These are phyloP conservation scores for Apostichopus californicus DNA, from an alignment of 35 echinoderm and acorn worm genomes.

Conservation along the genomic window DNA sequence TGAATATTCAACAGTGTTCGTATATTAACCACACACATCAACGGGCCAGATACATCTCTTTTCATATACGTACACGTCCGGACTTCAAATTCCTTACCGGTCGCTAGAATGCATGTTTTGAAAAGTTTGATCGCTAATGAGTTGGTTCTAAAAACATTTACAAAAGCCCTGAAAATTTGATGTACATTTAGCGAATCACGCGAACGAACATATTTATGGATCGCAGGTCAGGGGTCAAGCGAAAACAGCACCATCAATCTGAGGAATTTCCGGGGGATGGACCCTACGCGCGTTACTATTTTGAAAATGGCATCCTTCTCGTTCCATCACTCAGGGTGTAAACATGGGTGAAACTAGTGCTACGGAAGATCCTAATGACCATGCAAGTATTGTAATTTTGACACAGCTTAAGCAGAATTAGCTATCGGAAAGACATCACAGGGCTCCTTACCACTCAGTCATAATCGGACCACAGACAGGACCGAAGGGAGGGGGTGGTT, in stretches of 20 bases:
- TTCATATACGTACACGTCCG: background rate
- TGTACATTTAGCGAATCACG: slow-evolving; percentile 26
- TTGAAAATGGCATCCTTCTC: background rate
- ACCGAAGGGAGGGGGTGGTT: too few relatives aligned
- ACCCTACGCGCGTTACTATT: background rate
- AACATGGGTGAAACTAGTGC: too few relatives aligned
- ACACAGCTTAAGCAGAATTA: too few relatives aligned
- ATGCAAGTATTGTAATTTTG: background rate
- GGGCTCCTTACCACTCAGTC: too few relatives aligned
- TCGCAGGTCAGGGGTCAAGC: slow-evolving; percentile 30
- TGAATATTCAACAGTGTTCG: background rate
- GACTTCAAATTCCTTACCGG: too few relatives aligned
- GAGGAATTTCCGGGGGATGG: slow-evolving; percentile 37
- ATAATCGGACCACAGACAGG: too few relatives aligned
- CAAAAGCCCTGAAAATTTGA: slow-evolving; percentile 18
- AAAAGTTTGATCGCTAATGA: background rate
- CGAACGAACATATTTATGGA: slow-evolving; percentile 20
- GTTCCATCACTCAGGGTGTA: background rate
- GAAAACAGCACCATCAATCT: slow-evolving; percentile 35
- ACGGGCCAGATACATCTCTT: background rate
- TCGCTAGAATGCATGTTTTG: slow-evolving; percentile 7
- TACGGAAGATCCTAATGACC: background rate
- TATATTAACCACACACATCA: background rate
- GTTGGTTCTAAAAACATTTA: slow-evolving; percentile 40
- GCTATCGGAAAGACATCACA: too few relatives aligned